Conservation (phyloP, 2,113 vertebrate genomes). For the Holacanthus passer region DNA sequence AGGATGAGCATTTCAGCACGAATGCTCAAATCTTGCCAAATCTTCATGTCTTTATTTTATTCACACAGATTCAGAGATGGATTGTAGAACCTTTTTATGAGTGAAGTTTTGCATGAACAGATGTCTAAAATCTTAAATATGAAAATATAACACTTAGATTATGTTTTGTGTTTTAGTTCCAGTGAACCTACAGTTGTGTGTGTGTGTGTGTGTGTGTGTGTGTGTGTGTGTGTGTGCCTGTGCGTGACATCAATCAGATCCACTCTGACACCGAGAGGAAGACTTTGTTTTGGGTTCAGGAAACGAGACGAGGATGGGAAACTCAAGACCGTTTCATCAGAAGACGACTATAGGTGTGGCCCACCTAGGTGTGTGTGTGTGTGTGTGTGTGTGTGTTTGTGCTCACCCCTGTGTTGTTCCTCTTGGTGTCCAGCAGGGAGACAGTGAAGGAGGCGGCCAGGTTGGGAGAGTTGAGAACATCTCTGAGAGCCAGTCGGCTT, state of each 20-base stretch:
- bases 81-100: no score
- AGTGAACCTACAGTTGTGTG: background rate
- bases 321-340: background rate
- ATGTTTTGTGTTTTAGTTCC: no score
- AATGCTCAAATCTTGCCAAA: background rate
- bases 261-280: slow-evolving; percentile 49
- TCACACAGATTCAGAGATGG: no score
- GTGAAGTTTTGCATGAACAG: no score
- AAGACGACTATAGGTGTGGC: background rate
- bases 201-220: background rate
- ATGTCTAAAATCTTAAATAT: no score
- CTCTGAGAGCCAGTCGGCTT: slow-evolving; percentile 86
- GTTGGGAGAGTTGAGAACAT: slow-evolving; percentile 88
- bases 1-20: background rate
- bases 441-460: slow-evolving; percentile 89
- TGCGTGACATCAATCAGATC: slow-evolving; percentile 40
- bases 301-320: slow-evolving; percentile 39
- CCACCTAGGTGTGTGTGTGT: background rate
- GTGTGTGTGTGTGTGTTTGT: slow-evolving; percentile 21
- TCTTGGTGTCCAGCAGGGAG: slow-evolving; percentile 90
- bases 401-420: slow-evolving; percentile 91
- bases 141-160: no score
- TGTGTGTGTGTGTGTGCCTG: slow-evolving; percentile 28
- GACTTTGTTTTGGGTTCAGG: slow-evolving; percentile 47
- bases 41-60: background rate